phyloP scores from a whole-genome alignment of 2,888 invertebrate species.

The Teinopalpus imperialis region DNA sequence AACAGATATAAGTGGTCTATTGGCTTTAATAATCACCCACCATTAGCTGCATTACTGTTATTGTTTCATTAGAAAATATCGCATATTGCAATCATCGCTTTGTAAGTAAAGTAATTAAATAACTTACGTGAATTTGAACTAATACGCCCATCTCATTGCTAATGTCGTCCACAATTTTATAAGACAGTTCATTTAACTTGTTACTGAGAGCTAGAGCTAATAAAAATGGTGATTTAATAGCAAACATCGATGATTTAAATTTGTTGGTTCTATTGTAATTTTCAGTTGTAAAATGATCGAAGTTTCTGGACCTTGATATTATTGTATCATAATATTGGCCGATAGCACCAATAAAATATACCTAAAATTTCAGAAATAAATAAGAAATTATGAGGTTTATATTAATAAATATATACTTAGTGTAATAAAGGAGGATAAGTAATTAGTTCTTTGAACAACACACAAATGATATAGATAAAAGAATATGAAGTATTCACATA shows the following conservation, averaged over 20 bases:
- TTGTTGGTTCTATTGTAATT: not conserved
- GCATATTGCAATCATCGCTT: too few relatives aligned
- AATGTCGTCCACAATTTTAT: conserved; percentile 88
- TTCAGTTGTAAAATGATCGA: not conserved
- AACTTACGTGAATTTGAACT: conserved; percentile 93
- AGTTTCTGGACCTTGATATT: conserved; percentile 3
- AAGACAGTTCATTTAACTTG: conserved; percentile 84
- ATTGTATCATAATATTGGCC: conserved; percentile 6
- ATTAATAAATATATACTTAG: too few relatives aligned
- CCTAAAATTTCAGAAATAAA: conserved; percentile 1
- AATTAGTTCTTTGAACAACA: too few relatives aligned
- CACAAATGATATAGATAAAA: too few relatives aligned
- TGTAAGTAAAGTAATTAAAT: not conserved
- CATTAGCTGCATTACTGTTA: too few relatives aligned
- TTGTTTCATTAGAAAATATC: too few relatives aligned
- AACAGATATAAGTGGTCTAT: too few relatives aligned
- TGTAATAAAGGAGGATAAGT: too few relatives aligned
- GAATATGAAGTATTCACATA: too few relatives aligned
- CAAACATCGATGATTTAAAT: conserved; percentile 4
- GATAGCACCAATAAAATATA: not conserved
- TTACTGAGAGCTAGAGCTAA: conserved; percentile 90
- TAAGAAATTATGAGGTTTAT: too few relatives aligned
- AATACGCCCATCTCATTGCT: conserved; percentile 93
- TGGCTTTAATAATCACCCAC: too few relatives aligned
- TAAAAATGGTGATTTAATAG: conserved; percentile 11